Base-by-base conservation (phyloP, 2,888 invertebrate genomes). In the Nymphalis c-album region DNA sequence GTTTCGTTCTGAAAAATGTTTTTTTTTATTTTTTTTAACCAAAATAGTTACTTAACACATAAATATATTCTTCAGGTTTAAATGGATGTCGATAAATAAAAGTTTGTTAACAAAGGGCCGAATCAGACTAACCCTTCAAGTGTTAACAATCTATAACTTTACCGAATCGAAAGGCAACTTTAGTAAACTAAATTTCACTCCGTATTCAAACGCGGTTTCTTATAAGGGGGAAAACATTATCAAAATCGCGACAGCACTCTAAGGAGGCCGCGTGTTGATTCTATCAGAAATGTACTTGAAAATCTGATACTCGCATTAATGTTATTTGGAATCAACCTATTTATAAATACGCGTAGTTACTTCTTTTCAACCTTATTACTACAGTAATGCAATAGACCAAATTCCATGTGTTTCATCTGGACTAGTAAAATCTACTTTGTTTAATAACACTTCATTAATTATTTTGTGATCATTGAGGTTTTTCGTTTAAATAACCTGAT, bases 131-230 rank as follows among this genome's bases (percentile, higher is more conserved):
- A 83, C 89, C 88, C 84, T 87, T 88, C 77, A 77, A 80, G 66
- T 69, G 81, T 85, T 86, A 87, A 90, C 88, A 90, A 90, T 88
- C 82, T 85, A 87, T 87, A 90, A 90, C 86, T 91, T 88, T 83
- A 81, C 86, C 83, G 78, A 75, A 75, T 76, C 78, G 80, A 80
- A 84, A 84, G 81, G 80, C 79, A 85, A 86, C 83, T 86, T 88
- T 81, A 83, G 86, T 79, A 87, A 89, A 90, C 87, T 85, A 83
- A 90, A 88, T 89, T 90, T 87, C 82, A 84, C 81, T 88, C 85
- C 77, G 81, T 81, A 89, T 90, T 90, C 85, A 89, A 85, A 82
- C 77, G 83, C 75, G 85, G 83, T 80, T 80, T 79, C 76, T 78
- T 77, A 76, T 81, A 79, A 82, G 84, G 83, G 84, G 87, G 85